phyloP scores from a whole-genome alignment of 1,140 invertebrate genomes.

The Camponotus floridanus region DNA sequence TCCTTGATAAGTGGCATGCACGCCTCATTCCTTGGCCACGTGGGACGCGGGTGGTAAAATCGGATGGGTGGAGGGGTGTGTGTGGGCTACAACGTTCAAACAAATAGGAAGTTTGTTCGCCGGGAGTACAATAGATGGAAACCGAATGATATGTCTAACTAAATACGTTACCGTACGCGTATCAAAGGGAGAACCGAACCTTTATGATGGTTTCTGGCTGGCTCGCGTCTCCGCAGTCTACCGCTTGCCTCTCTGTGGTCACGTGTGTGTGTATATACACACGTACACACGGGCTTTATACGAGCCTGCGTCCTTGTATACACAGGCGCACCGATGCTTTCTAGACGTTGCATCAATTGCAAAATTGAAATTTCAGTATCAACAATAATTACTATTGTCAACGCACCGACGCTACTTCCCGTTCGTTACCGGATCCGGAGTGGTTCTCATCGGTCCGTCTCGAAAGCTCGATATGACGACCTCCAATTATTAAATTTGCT shows the following conservation, averaged over 20 bases:
- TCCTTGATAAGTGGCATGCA: conserved; percentile 62
- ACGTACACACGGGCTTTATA: conserved; percentile 16
- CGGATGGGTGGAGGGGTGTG: background rate
- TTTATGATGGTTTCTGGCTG: conserved; percentile 85
- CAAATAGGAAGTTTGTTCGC: conserved; percentile 85
- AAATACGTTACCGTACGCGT: conserved; percentile 83
- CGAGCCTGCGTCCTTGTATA: conserved; percentile 17
- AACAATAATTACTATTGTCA: conserved; percentile 83
- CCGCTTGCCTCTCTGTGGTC: conserved; percentile 78
- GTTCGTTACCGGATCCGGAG: conserved; percentile 77
- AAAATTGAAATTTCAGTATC: conserved; percentile 84
- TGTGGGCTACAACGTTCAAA: conserved; percentile 79
- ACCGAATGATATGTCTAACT: conserved; percentile 86
- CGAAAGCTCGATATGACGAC: conserved; percentile 33
- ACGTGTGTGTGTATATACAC: conserved; percentile 42
- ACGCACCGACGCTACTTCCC: conserved; percentile 69
- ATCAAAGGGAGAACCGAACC: conserved; percentile 84
- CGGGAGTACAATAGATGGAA: conserved; percentile 83
- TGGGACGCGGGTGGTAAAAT: conserved; percentile 52
- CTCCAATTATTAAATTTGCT: conserved; percentile 26
- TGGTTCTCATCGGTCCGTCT: conserved; percentile 70
- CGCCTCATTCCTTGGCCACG: conserved; percentile 59
- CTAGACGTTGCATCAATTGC: conserved; percentile 83
- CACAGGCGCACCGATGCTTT: conserved; percentile 62
- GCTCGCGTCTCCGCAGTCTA: conserved; percentile 82